A percentile compares a stretch with the other conserved stretches of the same genome.
Conservation (phyloP, 2,113 vertebrate species). For the Equus przewalskii region DNA sequence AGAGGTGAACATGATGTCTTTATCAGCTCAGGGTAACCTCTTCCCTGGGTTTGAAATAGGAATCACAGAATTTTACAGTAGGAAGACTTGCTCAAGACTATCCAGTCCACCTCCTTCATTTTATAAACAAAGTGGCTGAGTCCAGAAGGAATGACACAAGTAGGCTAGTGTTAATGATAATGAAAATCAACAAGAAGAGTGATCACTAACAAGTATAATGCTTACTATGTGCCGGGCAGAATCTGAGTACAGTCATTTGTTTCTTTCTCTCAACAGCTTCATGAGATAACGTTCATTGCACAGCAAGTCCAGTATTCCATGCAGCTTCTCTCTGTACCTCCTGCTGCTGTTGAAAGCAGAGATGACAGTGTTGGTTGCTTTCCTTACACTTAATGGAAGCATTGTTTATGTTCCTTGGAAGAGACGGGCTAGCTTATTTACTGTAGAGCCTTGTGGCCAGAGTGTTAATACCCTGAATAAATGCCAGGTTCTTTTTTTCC, state of each 20-base stretch:
- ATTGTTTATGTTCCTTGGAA: background rate
- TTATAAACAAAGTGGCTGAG: background rate
- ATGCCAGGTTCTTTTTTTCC: background rate
- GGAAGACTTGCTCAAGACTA: background rate
- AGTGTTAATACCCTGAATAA: conserved; percentile 10
- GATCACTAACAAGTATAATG: background rate
- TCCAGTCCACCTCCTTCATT: background rate
- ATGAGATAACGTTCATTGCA: background rate
- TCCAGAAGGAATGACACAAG: background rate
- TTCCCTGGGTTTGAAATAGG: background rate
- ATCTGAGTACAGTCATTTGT: background rate
- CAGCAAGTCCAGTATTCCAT: background rate
- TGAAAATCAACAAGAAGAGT: background rate
- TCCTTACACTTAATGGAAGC: conserved; percentile 53
- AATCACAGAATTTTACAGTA: background rate
- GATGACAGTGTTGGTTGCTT: background rate
- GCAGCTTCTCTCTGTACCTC: background rate
- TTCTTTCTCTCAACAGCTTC: background rate
- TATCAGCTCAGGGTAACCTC: conserved; percentile 69
- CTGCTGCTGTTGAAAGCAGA: conserved; percentile 42
- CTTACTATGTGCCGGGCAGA: background rate
- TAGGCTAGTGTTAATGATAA: background rate
- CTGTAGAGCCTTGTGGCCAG: background rate
- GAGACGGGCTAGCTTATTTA: conserved; percentile 14
- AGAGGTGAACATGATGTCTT: background rate